Base-by-base conservation (phyloP, 1,140 invertebrate genomes). In the Bombus pyrosoma region DNA sequence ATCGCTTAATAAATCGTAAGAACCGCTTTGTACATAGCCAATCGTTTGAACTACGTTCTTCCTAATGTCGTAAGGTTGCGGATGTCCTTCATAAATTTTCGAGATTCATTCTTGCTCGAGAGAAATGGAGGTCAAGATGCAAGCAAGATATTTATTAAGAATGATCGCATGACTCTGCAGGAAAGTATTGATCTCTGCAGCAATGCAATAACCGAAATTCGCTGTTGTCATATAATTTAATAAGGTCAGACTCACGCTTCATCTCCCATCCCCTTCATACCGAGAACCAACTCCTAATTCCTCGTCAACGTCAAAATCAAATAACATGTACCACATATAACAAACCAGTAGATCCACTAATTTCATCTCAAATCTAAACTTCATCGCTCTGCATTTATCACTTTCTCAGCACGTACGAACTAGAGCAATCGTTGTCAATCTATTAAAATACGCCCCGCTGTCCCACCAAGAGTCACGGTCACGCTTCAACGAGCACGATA, bases 11-110 rank as follows among this genome's bases (percentile, higher is more conserved):
- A 34, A 77, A 68, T 53, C 43, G 8, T 77, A 25, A 18, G 47
- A 37, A 41, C 41, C 37, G 41, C 62, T 83, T 83, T 76, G 71
- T 39, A 53, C 12, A 32, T 74, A 77, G 39, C 41, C 18, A 41
- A 28, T 53, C 18, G 34, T 83, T 32, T 83, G 22, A n/a, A 76
- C 47, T 43, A 22, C 6, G 41, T 37, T 73, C 41, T 66, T 9
- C 15, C 25, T 39, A 28, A 37, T n/a, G 43, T 4, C 32, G 41
- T 39, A 74, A 3, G 3, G 37, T 62, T 28, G 71, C 34, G 34
- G 22, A 62, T 22, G 12, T 47, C 25, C 39, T 28, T 15, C 13
- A 6, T 66, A 75, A 25, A 75, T 75, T 47, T 82, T 47, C n/a
- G 15, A 64, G 39, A 25, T 47, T 32, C 6, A 18, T 73, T 6